Conservation (phyloP, 2,888 invertebrate genomes). For the Aporophyla nigra region DNA sequence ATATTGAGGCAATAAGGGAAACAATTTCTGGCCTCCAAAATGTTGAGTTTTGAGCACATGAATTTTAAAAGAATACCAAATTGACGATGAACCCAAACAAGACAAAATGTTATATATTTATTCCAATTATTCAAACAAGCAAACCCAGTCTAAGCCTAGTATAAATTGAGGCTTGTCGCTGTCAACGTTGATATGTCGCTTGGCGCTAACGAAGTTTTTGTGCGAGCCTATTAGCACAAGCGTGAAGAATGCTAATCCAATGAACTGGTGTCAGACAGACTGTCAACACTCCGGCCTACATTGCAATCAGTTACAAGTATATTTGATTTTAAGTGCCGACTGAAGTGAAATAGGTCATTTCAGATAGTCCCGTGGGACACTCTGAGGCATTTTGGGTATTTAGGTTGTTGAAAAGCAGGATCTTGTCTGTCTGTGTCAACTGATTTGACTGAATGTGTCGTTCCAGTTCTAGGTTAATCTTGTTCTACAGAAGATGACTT, state of each 20-base stretch:
- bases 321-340: slow-evolving; percentile 44
- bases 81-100: neutral
- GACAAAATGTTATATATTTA: slow-evolving; percentile 27
- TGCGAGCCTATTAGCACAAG: slow-evolving; percentile 54
- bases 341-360: slow-evolving; percentile 48
- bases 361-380: slow-evolving; percentile 53
- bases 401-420: slow-evolving; percentile 59
- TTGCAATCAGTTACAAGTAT: slow-evolving; percentile 50
- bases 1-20: neutral
- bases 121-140: slow-evolving; percentile 48
- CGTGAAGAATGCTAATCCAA: slow-evolving; percentile 65
- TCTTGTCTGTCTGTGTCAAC: slow-evolving; percentile 29
- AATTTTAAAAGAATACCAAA: neutral
- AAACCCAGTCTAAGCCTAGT: slow-evolving; percentile 18
- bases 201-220: slow-evolving; percentile 64
- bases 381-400: slow-evolving; percentile 44
- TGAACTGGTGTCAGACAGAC: slow-evolving; percentile 41
- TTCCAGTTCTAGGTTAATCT: neutral
- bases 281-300: slow-evolving; percentile 57
- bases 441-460: slow-evolving; percentile 1
- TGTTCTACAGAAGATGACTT: neutral
- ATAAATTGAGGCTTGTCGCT: slow-evolving; percentile 42
- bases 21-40: neutral
- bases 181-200: slow-evolving; percentile 52
- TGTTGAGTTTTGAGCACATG: neutral